Evolutionary conservation across 1,140 invertebrate genomes (phyloP).

Genomic region (Drosophila serrata): DNA sequence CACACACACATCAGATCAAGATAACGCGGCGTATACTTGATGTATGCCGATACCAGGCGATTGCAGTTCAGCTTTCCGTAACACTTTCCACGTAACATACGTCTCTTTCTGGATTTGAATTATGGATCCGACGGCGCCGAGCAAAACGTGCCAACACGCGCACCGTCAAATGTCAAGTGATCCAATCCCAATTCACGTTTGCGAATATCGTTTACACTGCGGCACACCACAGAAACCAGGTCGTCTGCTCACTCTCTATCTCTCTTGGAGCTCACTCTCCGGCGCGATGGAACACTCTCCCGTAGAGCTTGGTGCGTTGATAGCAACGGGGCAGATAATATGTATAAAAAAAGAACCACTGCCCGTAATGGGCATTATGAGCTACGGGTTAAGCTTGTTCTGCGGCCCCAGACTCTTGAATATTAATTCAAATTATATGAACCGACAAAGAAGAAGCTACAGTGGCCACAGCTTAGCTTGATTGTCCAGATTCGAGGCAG

Average conservation of each 20-base stretch:
- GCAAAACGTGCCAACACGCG: constrained; percentile 74
- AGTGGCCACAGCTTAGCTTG: constrained; percentile 40
- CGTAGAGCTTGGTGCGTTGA: constrained; percentile 38
- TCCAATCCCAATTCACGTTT: constrained; percentile 60
- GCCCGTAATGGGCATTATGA: constrained; percentile 38
- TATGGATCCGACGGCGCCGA: constrained; percentile 24
- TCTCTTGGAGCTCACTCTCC: constrained; percentile 16
- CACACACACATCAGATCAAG: constrained; percentile 47
- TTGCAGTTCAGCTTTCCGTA: constrained; percentile 19
- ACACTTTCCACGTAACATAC: constrained; percentile 21
- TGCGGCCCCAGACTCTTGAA: constrained; percentile 23
- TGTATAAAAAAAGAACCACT: constrained; percentile 39
- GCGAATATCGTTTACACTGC: constrained; percentile 79
- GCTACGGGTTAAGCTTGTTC: constrained; percentile 46
- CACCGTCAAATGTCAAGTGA: constrained; percentile 85
- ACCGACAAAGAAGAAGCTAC: constrained; percentile 52
- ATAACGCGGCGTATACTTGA: constrained; percentile 58
- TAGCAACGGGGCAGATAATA: constrained; percentile 43
- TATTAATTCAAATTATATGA: constrained; percentile 56
- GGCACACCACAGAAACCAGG: constrained; percentile 33
- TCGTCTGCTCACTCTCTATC: constrained; percentile 8
- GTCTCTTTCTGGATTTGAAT: constrained; percentile 11
- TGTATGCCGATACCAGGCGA: constrained; percentile 19
- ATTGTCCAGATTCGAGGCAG: constrained; percentile 19
- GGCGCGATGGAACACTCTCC: not conserved